A percentile compares a stretch with the other conserved stretches of the same genome.
phyloP scores from a whole-genome alignment of 2,797 vertebrate species.

The Onychomys arenicola region DNA sequence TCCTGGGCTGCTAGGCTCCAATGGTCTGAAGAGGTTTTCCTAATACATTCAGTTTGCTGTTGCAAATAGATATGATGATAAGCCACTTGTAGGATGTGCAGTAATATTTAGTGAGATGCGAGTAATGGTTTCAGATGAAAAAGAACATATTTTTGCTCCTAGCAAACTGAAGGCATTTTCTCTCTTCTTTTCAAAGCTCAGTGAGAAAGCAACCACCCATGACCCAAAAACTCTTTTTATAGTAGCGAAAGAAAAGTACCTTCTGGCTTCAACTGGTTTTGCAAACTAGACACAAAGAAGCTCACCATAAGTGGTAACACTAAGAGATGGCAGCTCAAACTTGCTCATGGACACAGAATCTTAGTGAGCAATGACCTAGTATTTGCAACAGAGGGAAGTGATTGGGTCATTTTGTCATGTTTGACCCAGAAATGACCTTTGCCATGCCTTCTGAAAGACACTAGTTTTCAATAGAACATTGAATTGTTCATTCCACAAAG shows the following conservation, averaged over 20 bases:
- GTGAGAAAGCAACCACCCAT: constrained; percentile 70
- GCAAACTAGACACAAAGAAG: constrained; percentile 62
- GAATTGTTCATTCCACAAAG: constrained; percentile 28
- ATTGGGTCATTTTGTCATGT: constrained; percentile 30
- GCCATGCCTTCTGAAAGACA: not conserved
- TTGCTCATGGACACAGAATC: not conserved
- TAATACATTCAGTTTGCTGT: constrained; percentile 73
- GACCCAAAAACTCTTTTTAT: constrained; percentile 71
- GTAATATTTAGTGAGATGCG: constrained; percentile 77
- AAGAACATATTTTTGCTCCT: constrained; percentile 76
- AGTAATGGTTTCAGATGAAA: constrained; percentile 76
- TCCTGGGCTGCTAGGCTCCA: constrained; percentile 55
- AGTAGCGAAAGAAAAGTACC: constrained; percentile 65
- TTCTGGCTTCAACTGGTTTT: constrained; percentile 74
- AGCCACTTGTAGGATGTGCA: constrained; percentile 68
- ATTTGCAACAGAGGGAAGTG: constrained; percentile 43
- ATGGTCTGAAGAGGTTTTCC: constrained; percentile 66
- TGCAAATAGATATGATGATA: constrained; percentile 74
- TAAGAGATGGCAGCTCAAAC: constrained; percentile 54
- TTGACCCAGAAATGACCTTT: constrained; percentile 55
- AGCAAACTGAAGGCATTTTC: constrained; percentile 78
- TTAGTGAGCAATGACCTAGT: constrained; percentile 41
- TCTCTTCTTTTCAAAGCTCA: constrained; percentile 75
- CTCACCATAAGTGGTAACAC: constrained; percentile 36
- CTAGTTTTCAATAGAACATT: constrained; percentile 50